Base-by-base conservation (phyloP, 2,113 vertebrate species). In the Epinephelus lanceolatus region DNA sequence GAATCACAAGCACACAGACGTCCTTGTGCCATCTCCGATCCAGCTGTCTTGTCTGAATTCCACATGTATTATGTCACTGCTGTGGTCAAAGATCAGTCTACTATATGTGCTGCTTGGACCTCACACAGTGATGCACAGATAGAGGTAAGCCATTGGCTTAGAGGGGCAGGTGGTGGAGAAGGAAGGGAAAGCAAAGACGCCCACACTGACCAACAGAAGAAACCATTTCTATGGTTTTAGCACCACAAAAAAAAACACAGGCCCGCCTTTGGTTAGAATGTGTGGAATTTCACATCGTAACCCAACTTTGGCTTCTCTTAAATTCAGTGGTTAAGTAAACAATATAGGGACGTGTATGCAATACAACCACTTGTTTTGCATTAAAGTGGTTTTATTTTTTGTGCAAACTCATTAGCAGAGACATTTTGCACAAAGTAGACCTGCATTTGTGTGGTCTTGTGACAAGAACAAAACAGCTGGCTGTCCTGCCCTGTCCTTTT, bases 261-360 rank as follows among this genome's bases (percentile, higher is more conserved):
- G 53, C 79, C 55, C 57, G 61, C 79, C 84, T 83, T 37, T 0
- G 0, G 51, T 66, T 63, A 84, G 77, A 86, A 88, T 92, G 81
- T 86, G 83, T 66, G 71, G 86, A 92, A 91, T 92, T 90, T 90
- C 77, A 71, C 86, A 60, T 42, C 76, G 72, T 27, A 76, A 57
- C 30, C 78, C 2, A 4, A 81, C 61, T 30, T 67, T 1, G 71
- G 63, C 62, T 49, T 40, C 30, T 37, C 71, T 67, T 18, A 27
- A 42, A 76, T 25, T 55, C 55, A 71, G 56, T 0, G 11, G 25
- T 69, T 3, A 30, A 56, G 49, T 45, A 45, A 74, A 69, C 19
- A 15, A 14, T 2, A 40, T 15, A 8, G 18, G 21, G 8, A 74
- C 42, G 49, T 19, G n/a, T 49, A 15, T 11, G n/a, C 19, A 45